Base-by-base conservation (phyloP, 2,797 vertebrate species). In the Pangasius macronema region DNA sequence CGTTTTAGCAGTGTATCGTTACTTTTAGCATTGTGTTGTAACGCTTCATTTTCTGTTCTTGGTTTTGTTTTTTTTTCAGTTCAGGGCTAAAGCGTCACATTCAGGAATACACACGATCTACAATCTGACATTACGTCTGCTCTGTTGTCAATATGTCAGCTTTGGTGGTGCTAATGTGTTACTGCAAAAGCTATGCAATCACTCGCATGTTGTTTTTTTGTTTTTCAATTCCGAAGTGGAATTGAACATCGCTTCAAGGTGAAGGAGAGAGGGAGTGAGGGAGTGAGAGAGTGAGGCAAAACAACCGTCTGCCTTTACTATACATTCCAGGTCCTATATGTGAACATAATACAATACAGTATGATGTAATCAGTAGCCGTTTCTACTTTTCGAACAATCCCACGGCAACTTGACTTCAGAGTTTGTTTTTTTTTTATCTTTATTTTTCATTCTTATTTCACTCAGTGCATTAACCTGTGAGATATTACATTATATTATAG, bases 181-280 rank as follows among this genome's bases (percentile, higher is more conserved):
- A 92, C 89, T 90, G 90, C 88, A 85, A 91, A 81, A 85, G 89
- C 89, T 61, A 42, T 39, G 33, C 77, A 61, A 22, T 59, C 55
- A 39, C 24, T 57, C 88, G 89, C 36, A 39, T 88, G 89, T 89
- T 8, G 1, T n/a, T 42, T 61, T 59, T n/a, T 18, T 57, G 30
- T 53, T 67, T 88, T 90, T 92, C 61, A 85, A 93, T 91, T 94
- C 94, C 95, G 95, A 95, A 95, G 94, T 91, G 90, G 65, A 91
- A 70, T 22, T 42, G 7, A 72, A 42, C 24, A 89, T 77, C 88
- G 75, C 88, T 87, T 88, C 67, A 87, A 59, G 93, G 93, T 92
- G 93, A 96, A 93, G 93, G 94, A 59, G 57, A 8, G 55, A 96
- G 93, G 93, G 94, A 59, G 57, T 24, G 55, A 59, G 93, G 93